Conservation (phyloP, 2,888 invertebrate species). For the Meteorus colon region DNA sequence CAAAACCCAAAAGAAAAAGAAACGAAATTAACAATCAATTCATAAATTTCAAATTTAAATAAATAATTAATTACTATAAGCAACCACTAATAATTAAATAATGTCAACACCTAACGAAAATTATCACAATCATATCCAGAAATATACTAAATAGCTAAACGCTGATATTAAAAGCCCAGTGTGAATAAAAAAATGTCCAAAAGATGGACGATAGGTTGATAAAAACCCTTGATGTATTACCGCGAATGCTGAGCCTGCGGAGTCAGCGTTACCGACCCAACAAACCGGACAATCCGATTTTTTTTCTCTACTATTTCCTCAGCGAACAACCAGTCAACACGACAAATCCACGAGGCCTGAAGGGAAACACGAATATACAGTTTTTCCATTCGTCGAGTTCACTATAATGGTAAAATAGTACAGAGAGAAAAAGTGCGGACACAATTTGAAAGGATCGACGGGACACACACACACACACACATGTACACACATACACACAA, state of each 20-base stretch:
- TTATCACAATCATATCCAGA: too few relatives aligned
- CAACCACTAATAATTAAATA: too few relatives aligned
- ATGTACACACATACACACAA: conserved; percentile 49
- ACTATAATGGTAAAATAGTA: conserved; percentile 2
- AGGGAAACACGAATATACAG: conserved; percentile 28
- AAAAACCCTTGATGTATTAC: conserved; percentile 64
- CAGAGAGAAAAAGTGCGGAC: conserved; percentile 5
- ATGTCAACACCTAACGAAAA: too few relatives aligned
- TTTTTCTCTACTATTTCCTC: conserved; percentile 40
- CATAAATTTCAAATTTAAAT: too few relatives aligned
- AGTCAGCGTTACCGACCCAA: conserved; percentile 67
- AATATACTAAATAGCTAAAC: neutral
- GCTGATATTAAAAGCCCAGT: neutral
- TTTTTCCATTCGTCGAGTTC: neutral
- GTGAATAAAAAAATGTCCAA: neutral
- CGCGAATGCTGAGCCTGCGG: conserved; percentile 62
- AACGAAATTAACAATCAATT: too few relatives aligned
- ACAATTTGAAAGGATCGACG: conserved; percentile 25
- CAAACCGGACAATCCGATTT: conserved; percentile 65
- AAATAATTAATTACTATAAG: too few relatives aligned
- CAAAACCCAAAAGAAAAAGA: too few relatives aligned
- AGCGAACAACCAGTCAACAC: conserved; percentile 14
- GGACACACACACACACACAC: conserved; percentile 45
- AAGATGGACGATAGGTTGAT: conserved; percentile 59
- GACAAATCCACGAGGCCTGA: conserved; percentile 7